Evolutionary conservation across 2,888 invertebrate genomes (phyloP), one percentile per base, ranked within the genome.

Genomic region (Acleris laterana): DNA sequence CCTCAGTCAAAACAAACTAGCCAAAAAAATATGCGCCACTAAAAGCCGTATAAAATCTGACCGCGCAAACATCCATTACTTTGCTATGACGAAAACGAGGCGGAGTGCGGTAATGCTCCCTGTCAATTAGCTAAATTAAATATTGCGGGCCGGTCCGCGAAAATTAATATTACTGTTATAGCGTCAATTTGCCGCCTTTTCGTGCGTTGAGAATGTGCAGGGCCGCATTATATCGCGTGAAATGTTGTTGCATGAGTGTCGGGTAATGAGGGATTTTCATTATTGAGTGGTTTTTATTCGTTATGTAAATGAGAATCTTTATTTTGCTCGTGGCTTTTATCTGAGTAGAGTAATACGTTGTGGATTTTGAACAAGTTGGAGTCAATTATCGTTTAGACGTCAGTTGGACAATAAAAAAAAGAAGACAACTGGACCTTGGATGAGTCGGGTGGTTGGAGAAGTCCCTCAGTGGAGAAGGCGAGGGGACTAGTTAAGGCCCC

Each of bases 61-160:
- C 51, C 63, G 77, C 71, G 69, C 72, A 69, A 71, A 72, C 77
- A 76, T 82, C 83, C 80, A 84, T 86, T 85, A 84, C 78, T 79
- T 81, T 77, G 77, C 78, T 76, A 78, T 73, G 74, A 73, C 75
- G 76, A 76, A 77, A 75, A 72, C 60, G 44, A 60, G 75, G 75
- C 73, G 77, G 76, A 80, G 77, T 65, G 73, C 69, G 73, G 71
- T 76, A 79, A 81, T 79, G 79, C 79, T 46, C 17, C 80, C 74
- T 86, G 89, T 88, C 90, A 88, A 89, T 90, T 89, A 90, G 81
- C 75, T 70, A 87, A 89, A 90, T 90, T 89, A 89, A 90, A 89
- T 86, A 88, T 78, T 77, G 77, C 82, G 74, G 81, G 80, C 78
- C 77, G 83, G 84, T 77, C 77, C 73, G 77, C 77, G 75, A 73